A percentile compares a stretch with the other conserved stretches of the same genome.
These are phyloP conservation scores for Dromas ardeola DNA, from an alignment of 2,113 vertebrate species.

Conservation along the genomic window DNA sequence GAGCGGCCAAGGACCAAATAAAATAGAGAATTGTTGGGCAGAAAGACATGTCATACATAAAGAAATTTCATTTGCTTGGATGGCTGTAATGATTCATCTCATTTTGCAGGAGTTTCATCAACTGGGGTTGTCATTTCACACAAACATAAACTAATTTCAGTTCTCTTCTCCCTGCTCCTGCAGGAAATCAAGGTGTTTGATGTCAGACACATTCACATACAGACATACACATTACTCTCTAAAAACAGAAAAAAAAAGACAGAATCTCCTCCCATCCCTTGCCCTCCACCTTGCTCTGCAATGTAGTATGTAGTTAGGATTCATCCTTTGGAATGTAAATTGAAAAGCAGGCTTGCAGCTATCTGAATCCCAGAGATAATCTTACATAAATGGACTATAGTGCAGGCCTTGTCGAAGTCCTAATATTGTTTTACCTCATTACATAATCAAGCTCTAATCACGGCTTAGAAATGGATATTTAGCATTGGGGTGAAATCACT, in stretches of 20 bases:
- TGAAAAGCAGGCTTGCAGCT: conserved; percentile 17
- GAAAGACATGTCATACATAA: neutral
- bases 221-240: neutral
- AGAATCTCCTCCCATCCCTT: neutral
- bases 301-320: neutral
- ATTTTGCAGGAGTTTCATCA: neutral
- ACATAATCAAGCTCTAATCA: neutral
- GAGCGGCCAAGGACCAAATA: neutral
- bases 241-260: neutral
- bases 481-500: neutral
- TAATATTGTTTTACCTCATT: conserved; percentile 24
- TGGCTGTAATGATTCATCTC: neutral
- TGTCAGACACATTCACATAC: neutral
- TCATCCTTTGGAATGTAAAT: conserved; percentile 2
- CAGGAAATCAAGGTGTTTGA: neutral
- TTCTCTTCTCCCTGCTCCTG: neutral
- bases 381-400: conserved; percentile 2
- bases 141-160: neutral
- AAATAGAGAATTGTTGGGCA: neutral
- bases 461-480: neutral
- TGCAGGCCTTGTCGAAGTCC: neutral
- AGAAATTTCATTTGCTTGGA: neutral
- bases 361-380: conserved; percentile 37
- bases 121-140: neutral
- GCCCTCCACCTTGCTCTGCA: neutral